Percentiles rank a stretch among this genome's conserved stretches.
Conservation (phyloP, 1,140 invertebrate species). For the Centruroides sculpturatus region DNA sequence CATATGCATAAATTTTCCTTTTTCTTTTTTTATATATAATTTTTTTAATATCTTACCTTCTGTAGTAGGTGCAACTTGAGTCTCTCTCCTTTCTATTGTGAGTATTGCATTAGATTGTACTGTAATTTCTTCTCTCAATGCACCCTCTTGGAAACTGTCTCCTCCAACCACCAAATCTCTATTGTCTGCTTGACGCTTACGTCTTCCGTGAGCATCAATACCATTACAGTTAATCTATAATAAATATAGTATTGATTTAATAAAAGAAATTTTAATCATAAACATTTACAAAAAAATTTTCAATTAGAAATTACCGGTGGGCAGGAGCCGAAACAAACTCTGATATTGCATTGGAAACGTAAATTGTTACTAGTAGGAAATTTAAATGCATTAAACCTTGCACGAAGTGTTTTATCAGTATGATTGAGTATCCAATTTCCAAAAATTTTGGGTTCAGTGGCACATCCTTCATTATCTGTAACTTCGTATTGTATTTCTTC, state of each 20-base stretch:
- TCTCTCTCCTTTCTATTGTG: slow-evolving; percentile 67
- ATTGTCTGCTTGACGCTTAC: slow-evolving; percentile 36
- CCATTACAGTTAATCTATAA: slow-evolving; percentile 74
- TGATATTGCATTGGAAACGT: slow-evolving; percentile 87
- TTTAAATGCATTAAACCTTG: slow-evolving; percentile 87
- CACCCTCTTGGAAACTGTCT: slow-evolving; percentile 45
- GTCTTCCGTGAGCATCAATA: slow-evolving; percentile 69
- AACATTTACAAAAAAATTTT: no score
- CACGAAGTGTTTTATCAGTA: slow-evolving; percentile 62
- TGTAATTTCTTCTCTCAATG: slow-evolving; percentile 78
- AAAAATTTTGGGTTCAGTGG: slow-evolving; percentile 79
- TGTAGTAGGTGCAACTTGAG: slow-evolving; percentile 46
- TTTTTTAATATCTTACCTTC: slow-evolving; percentile 8
- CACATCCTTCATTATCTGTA: slow-evolving; percentile 85
- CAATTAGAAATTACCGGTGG: slow-evolving; percentile 55
- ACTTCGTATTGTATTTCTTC: slow-evolving; percentile 81
- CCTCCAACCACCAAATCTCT: slow-evolving; percentile 10
- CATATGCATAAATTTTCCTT: background rate
- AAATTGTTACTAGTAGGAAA: slow-evolving; percentile 90
- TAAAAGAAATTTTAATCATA: no score
- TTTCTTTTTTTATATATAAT: background rate
- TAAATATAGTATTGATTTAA: background rate
- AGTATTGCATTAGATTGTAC: slow-evolving; percentile 82
- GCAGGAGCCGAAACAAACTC: slow-evolving; percentile 87
- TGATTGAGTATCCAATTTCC: slow-evolving; percentile 81